Base-by-base conservation (phyloP, 2,888 invertebrate species). In the Nezara viridula region DNA sequence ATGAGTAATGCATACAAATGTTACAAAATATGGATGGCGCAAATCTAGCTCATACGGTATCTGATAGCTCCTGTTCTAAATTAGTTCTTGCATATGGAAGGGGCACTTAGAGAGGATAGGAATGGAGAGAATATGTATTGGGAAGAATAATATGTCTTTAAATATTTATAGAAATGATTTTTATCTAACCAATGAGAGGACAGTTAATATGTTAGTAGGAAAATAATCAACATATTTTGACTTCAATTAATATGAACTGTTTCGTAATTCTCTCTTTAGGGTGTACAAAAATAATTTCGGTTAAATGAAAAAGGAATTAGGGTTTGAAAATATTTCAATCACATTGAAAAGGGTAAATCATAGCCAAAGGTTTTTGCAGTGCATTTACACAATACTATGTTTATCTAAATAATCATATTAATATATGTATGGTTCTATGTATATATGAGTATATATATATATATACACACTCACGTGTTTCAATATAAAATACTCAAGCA, bases 1-100 rank as follows among this genome's bases (percentile, higher is more conserved):
- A 81, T 81, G 81, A 81, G 81, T 81, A 81, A 81, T 81, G 81
- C 81, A 81, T 81, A 81, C 44, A 24, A 81, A 81, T 81, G 81
- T 81, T n/a, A 37, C 44, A 81, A 81, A 44, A 81, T 40, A 81
- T 44, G 44, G 44, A 44, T n/a, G 14, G 81, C 81, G 10, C 12
- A n/a, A 14, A 81, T 44, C 81, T 37, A 44, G 40, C 44, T 47
- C n/a, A 81, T 37, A 21, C 66, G 32, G 32, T 37, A 73, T 37
- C 66, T 73, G 66, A 73, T 73, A 73, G 6, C 66, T 32, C 32
- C 21, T 19, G 19, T 1, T 37, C 66, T 37, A 7, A 37, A 37
- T 12, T 73, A 37, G 66, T 73, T 73, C 66, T 73, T 32, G 66
- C 19, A 73, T 27, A 37, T 73, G 37, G 66, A 37, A 73, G 37